Evolutionary conservation across 2,888 invertebrate species (phyloP).

Genomic region (Fragum sueziense): DNA sequence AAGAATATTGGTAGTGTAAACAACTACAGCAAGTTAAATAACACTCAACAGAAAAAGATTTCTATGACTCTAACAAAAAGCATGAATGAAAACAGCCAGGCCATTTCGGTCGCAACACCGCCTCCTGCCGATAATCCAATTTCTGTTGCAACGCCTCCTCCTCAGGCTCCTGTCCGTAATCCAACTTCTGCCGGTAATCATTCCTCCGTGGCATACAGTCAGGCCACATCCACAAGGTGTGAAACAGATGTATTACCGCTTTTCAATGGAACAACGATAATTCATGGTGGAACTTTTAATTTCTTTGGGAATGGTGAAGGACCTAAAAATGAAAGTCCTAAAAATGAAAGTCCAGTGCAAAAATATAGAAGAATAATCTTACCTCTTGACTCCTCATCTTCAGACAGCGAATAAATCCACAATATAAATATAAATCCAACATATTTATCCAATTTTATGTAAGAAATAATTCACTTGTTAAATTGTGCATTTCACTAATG

Average conservation of each 20-base stretch:
- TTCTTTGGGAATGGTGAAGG: not conserved
- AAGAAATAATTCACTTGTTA: no score
- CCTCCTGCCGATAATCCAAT: not conserved
- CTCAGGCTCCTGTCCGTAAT: no score
- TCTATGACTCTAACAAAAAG: slow-evolving; percentile 9
- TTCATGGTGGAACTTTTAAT: slow-evolving; percentile 13
- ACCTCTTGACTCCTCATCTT: not conserved
- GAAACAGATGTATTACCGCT: slow-evolving; percentile 6
- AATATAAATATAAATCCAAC: not conserved
- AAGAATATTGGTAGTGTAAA: slow-evolving; percentile 24
- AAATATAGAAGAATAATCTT: slow-evolving; percentile 5
- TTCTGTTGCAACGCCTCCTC: no score
- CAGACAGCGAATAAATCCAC: slow-evolving; percentile 5
- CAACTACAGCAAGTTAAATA: slow-evolving; percentile 25
- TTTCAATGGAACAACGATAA: slow-evolving; percentile 21
- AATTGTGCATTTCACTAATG: no score
- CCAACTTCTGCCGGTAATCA: no score
- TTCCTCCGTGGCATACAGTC: slow-evolving; percentile 1
- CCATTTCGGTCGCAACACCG: not conserved
- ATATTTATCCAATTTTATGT: no score
- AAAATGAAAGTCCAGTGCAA: no score
- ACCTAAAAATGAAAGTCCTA: not conserved
- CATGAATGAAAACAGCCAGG: not conserved
- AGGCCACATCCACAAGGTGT: not conserved
- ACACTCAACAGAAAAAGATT: slow-evolving; percentile 15